A percentile compares a stretch with the other conserved stretches of the same genome.
Evolutionary conservation across 23 tunicate species (phyloP).

Genomic region (Halocynthia roretzi): DNA sequence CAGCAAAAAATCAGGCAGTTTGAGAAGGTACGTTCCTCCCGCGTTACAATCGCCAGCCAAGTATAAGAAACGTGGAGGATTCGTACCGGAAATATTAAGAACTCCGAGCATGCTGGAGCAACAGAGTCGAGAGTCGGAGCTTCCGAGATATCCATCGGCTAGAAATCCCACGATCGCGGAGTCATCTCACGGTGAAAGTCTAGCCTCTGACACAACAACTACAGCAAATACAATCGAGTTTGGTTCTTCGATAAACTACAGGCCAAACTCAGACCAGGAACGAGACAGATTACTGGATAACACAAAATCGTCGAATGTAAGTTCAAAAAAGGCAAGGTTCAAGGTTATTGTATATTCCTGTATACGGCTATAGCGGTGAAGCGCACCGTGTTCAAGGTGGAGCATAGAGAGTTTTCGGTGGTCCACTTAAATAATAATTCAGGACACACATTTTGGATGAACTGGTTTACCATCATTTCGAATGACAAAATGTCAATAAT

Average conservation of each 20-base stretch:
- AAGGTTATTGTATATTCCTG: no score
- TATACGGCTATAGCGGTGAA: no score
- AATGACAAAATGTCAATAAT: no score
- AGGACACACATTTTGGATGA: no score
- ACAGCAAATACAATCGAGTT: conserved; percentile 15
- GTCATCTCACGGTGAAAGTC: neutral
- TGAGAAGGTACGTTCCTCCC: neutral
- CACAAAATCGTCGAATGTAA: neutral
- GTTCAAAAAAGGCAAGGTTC: neutral
- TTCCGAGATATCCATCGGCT: neutral
- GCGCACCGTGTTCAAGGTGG: no score
- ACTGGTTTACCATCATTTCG: no score
- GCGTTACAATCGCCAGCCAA: conserved; percentile 14
- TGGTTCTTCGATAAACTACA: neutral
- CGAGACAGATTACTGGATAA: neutral
- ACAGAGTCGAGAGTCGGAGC: neutral
- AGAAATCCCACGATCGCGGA: neutral
- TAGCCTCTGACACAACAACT: conserved; percentile 2
- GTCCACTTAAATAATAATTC: no score
- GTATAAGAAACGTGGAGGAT: conserved; percentile 37
- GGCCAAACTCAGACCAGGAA: no score
- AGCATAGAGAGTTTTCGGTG: no score
- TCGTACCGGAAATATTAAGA: conserved; percentile 41
- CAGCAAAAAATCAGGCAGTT: neutral
- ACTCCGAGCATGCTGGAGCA: conserved; percentile 13